Conservation (phyloP, 2,888 invertebrate genomes). For the Drosophila siamana region DNA sequence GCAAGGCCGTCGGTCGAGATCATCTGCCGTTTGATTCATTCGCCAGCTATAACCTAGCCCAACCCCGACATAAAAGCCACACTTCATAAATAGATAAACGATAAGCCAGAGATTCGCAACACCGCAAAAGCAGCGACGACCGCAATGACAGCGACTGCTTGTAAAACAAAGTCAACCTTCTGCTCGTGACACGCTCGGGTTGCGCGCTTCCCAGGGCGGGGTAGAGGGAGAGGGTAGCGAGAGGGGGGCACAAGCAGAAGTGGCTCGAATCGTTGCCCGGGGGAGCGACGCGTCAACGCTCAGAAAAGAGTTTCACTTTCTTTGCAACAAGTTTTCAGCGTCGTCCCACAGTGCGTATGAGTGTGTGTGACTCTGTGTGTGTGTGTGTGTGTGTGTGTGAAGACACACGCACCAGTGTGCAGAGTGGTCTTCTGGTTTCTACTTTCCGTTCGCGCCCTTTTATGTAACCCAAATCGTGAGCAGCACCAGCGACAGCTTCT, state of each 20-base stretch:
- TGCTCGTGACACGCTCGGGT: constrained; percentile 71
- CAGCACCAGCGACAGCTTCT: constrained; percentile 15
- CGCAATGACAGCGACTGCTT: constrained; percentile 37
- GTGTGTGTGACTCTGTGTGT: constrained; percentile 12
- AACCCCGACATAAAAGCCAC: constrained; percentile 50
- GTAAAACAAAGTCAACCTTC: constrained; percentile 77
- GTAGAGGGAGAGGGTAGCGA: not conserved
- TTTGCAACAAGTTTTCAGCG: constrained; percentile 74
- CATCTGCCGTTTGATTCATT: constrained; percentile 31
- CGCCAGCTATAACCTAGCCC: constrained; percentile 69
- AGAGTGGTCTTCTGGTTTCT: constrained; percentile 67
- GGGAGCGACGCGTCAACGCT: constrained; percentile 38
- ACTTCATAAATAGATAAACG: constrained; percentile 24
- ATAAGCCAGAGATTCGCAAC: constrained; percentile 30
- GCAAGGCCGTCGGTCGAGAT: constrained; percentile 58
- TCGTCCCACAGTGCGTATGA: constrained; percentile 33
- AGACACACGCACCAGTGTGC: constrained; percentile 14
- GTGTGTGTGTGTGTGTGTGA: constrained; percentile 15
- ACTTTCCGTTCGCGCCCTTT: constrained; percentile 80
- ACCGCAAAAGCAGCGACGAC: constrained; percentile 7
- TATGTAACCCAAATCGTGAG: constrained; percentile 80
- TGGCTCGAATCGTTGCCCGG: constrained; percentile 52
- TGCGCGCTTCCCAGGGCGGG: no score
- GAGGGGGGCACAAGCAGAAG: constrained; percentile 22
- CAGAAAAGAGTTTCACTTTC: constrained; percentile 80